Percentiles rank a stretch among this genome's conserved stretches.
phyloP scores from a whole-genome alignment of 2,888 invertebrate genomes.

The Morpho helenor region DNA sequence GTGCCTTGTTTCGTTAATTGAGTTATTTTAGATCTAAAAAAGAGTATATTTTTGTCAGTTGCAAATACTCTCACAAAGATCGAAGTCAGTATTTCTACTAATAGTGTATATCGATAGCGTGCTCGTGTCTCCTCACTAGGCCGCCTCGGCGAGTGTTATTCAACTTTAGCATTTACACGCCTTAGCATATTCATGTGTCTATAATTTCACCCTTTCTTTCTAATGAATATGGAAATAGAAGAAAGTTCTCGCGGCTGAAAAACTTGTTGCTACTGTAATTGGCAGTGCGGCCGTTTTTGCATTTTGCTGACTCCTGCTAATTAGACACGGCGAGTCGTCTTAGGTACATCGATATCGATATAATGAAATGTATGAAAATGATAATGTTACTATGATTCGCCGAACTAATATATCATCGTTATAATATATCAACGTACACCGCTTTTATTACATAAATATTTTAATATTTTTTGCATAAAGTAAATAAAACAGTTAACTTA shows the following conservation, averaged over 20 bases:
- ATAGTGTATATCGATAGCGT: neutral
- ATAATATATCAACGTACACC: too few relatives aligned
- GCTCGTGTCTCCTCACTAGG: slow-evolving; percentile 1
- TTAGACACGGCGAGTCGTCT: slow-evolving; percentile 7
- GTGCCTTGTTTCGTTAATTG: too few relatives aligned
- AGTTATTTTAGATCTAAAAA: too few relatives aligned
- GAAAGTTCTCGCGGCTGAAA: slow-evolving; percentile 74
- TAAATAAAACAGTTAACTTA: too few relatives aligned
- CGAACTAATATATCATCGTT: too few relatives aligned
- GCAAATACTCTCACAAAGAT: too few relatives aligned
- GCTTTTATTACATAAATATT: too few relatives aligned
- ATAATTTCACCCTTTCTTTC: slow-evolving; percentile 76
- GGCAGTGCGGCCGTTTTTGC: slow-evolving; percentile 55
- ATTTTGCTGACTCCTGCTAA: slow-evolving; percentile 12
- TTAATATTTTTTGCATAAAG: too few relatives aligned
- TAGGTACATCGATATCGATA: slow-evolving; percentile 10
- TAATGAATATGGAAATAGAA: slow-evolving; percentile 71
- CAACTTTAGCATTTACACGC: slow-evolving; percentile 72
- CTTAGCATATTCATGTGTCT: slow-evolving; percentile 67
- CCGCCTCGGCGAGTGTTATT: slow-evolving; percentile 48
- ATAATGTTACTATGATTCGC: neutral
- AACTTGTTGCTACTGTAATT: slow-evolving; percentile 68
- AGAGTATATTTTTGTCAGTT: too few relatives aligned
- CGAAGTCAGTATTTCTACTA: too few relatives aligned
- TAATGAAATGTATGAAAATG: neutral